phyloP scores from a whole-genome alignment of 30 jellyfish, hydroid and myxozoan species.

The Pelagia noctiluca region DNA sequence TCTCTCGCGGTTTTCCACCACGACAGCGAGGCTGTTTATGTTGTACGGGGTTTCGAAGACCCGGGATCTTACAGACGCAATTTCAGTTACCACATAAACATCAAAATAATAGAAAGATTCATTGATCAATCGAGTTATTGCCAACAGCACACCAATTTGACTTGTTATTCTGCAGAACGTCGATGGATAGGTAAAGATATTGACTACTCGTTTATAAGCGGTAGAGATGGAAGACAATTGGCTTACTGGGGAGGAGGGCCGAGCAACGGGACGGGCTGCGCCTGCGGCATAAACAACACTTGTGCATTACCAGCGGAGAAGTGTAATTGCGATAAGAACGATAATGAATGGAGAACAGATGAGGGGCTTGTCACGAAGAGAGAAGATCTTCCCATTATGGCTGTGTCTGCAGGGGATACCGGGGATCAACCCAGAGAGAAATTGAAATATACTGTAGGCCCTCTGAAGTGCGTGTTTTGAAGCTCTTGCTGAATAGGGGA shows the following conservation, averaged over 20 bases:
- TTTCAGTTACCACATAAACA: neutral
- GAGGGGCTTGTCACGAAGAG: constrained; percentile 16
- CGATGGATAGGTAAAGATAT: too few relatives aligned
- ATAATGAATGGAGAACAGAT: constrained; percentile 22
- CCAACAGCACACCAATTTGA: constrained; percentile 31
- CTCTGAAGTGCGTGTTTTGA: neutral
- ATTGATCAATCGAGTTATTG: constrained; percentile 4
- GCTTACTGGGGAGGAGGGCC: constrained; percentile 42
- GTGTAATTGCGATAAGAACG: constrained; percentile 36
- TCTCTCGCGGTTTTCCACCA: constrained; percentile 9
- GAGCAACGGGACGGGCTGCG: constrained; percentile 33
- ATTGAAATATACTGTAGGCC: constrained; percentile 3
- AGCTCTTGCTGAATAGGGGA: too few relatives aligned
- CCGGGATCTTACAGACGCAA: constrained; percentile 1
- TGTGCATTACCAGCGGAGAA: neutral
- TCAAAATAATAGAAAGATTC: neutral
- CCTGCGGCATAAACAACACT: neutral
- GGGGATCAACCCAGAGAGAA: constrained; percentile 9
- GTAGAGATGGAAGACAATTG: neutral
- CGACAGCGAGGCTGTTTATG: neutral
- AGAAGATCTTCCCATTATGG: constrained; percentile 7
- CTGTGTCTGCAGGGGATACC: constrained; percentile 26
- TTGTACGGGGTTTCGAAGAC: neutral
- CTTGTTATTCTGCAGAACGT: constrained; percentile 4
- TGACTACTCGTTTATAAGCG: neutral